Percentiles rank a stretch among this genome's conserved stretches.
Evolutionary conservation across 2,113 vertebrate genomes (phyloP).

Genomic region (Tachysurus fulvidraco): DNA sequence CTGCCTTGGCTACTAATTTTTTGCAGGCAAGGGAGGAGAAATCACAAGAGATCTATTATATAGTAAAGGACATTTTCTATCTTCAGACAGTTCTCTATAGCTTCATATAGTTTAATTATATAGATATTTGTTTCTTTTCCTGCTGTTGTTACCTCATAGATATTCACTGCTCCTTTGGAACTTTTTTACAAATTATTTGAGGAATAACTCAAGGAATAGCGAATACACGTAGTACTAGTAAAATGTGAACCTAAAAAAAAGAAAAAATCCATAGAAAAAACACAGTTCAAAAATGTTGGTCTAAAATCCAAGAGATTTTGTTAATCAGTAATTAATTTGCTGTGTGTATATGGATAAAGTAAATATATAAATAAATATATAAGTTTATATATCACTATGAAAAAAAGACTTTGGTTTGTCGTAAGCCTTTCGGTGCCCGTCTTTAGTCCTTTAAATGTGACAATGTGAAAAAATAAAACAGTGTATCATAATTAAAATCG

Average conservation of each 20-base stretch:
- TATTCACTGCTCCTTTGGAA: background rate
- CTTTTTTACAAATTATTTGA: background rate
- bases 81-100: background rate
- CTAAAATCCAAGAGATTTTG: background rate
- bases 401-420: background rate
- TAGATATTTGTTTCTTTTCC: background rate
- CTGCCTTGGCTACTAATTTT: background rate
- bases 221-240: background rate
- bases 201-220: background rate
- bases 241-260: background rate
- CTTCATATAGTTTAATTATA: background rate
- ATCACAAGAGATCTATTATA: background rate
- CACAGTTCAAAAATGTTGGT: background rate
- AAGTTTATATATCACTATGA: background rate
- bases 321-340: background rate
- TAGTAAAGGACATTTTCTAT: background rate
- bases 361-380: no score
- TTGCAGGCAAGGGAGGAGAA: slow-evolving; percentile 14
- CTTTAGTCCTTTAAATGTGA: background rate
- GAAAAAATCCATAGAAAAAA: background rate
- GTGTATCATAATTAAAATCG: background rate
- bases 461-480: background rate
- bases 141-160: background rate
- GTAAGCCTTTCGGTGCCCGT: background rate
- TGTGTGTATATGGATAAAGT: background rate